Conservation (phyloP, 2,888 invertebrate species). For the Leistus spinibarbis region DNA sequence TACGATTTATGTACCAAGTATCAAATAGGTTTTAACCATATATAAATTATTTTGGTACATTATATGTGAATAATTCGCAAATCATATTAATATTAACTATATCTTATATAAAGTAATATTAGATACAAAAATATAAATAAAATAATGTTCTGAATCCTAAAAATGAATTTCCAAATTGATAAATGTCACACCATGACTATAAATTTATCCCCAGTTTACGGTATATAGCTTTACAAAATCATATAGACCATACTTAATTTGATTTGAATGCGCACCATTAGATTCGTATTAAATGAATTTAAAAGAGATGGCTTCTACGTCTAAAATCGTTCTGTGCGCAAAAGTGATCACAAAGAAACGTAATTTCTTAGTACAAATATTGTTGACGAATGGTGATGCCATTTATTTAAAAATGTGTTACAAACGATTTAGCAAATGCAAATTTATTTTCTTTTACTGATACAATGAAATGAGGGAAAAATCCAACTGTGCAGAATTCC, state of each 20-base stretch:
- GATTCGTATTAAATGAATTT: background rate
- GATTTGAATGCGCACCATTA: background rate
- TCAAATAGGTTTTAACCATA: too few relatives aligned
- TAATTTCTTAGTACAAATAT: background rate
- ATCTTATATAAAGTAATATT: too few relatives aligned
- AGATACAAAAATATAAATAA: too few relatives aligned
- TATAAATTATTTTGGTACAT: too few relatives aligned
- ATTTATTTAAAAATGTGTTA: background rate
- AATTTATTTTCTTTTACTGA: background rate
- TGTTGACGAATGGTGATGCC: background rate
- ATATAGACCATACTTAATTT: background rate
- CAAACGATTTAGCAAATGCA: background rate
- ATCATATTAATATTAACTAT: too few relatives aligned
- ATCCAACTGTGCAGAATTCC: background rate
- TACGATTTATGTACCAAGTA: too few relatives aligned
- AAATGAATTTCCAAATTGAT: too few relatives aligned
- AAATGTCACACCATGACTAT: too few relatives aligned
- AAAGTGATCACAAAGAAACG: background rate
- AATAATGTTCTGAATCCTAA: too few relatives aligned
- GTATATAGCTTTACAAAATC: too few relatives aligned
- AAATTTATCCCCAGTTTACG: too few relatives aligned
- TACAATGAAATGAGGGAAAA: background rate
- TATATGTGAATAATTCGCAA: too few relatives aligned
- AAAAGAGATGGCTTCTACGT: background rate
- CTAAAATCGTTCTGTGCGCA: background rate